Conservation (phyloP, 2,113 vertebrate genomes). For the Nibea coibor region DNA sequence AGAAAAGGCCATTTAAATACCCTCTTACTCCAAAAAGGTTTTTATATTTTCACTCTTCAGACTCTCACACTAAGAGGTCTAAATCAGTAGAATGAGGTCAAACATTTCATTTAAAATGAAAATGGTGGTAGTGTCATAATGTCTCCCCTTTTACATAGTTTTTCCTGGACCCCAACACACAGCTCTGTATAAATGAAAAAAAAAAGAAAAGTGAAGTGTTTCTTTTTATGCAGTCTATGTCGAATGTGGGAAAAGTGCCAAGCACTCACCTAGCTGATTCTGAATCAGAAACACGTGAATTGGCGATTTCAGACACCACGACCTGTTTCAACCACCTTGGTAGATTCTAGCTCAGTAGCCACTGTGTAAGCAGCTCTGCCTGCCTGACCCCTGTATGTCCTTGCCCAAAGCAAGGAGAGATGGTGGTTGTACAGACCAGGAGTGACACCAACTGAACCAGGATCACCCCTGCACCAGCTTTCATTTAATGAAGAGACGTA, state of each 20-base stretch:
- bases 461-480: not conserved
- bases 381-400: not conserved
- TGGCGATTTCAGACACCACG: not conserved
- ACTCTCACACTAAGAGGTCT: too few species aligned
- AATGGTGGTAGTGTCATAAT: too few species aligned
- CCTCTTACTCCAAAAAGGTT: too few species aligned
- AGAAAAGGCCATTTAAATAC: too few species aligned
- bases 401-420: slow-evolving; percentile 5
- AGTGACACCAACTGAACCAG: slow-evolving; percentile 1
- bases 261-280: not conserved
- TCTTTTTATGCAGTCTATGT: too few species aligned
- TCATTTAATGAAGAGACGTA: slow-evolving; percentile 28
- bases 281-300: not conserved
- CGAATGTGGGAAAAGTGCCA: not conserved
- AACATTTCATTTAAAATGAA: too few species aligned
- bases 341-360: not conserved
- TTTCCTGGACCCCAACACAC: too few species aligned
- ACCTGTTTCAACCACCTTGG: not conserved
- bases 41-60: too few species aligned
- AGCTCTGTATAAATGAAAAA: too few species aligned
- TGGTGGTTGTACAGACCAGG: not conserved
- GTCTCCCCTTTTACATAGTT: too few species aligned
- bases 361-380: not conserved
- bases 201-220: too few species aligned
- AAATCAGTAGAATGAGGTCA: too few species aligned